Percentiles rank a stretch among this genome's conserved stretches.
phyloP scores from a whole-genome alignment of 2,797 vertebrate species.

The Lycodopsis pacificus region DNA sequence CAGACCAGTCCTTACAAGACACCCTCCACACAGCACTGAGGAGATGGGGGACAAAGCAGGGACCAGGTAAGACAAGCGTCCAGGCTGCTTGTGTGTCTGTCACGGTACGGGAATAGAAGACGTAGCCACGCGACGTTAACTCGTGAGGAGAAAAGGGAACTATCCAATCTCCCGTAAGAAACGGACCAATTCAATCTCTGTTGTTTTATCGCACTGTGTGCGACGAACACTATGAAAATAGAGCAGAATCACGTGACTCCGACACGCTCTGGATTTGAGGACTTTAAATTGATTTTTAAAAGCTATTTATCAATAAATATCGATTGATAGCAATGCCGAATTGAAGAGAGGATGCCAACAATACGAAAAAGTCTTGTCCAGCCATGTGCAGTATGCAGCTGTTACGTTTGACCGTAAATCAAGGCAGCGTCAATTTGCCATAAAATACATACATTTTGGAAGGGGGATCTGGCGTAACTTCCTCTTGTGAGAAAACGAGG shows the following conservation, averaged over 20 bases:
- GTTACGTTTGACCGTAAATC: background rate
- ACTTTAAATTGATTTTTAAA: background rate
- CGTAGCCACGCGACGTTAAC: background rate
- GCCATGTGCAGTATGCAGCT: background rate
- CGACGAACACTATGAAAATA: background rate
- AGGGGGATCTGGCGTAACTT: conserved; percentile 17
- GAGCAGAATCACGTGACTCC: background rate
- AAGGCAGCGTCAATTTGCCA: background rate
- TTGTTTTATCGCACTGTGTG: background rate
- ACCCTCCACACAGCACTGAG: background rate
- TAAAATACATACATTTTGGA: background rate
- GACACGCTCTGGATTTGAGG: background rate
- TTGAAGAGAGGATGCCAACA: background rate
- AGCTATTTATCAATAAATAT: background rate
- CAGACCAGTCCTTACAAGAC: background rate
- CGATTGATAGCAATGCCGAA: background rate
- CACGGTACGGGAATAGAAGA: background rate
- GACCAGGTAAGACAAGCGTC: conserved; percentile 37
- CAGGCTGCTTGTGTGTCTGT: background rate
- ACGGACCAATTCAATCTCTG: background rate
- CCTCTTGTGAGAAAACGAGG: background rate
- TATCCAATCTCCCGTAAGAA: background rate
- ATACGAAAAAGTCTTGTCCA: background rate
- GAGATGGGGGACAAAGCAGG: conserved; percentile 55
- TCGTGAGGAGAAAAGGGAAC: background rate